Percentiles rank a stretch among this genome's conserved stretches.
Evolutionary conservation across 1,140 invertebrate genomes (phyloP).

Genomic region (Papilio polyxenes): DNA sequence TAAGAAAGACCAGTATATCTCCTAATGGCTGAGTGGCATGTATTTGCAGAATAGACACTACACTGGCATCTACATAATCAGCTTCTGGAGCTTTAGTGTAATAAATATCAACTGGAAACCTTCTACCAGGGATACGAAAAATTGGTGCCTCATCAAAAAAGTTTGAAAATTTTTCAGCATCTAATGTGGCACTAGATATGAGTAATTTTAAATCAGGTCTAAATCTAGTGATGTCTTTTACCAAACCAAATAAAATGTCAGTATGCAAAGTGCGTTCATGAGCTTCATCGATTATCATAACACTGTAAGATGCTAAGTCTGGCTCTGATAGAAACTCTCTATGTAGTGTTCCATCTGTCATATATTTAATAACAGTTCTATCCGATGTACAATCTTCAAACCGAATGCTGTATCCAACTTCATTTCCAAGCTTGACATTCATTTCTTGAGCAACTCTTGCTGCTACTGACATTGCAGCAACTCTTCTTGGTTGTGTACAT

Average conservation of each 20-base stretch:
- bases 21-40: slow-evolving; percentile 97
- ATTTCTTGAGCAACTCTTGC: slow-evolving; percentile 99
- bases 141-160: slow-evolving; percentile 99
- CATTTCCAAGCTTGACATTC: slow-evolving; percentile 98
- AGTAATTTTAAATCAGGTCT: slow-evolving; percentile 96
- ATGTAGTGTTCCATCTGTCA: slow-evolving; percentile 99
- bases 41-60: slow-evolving; percentile 98
- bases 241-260: slow-evolving; percentile 98
- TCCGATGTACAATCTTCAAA: slow-evolving; percentile 99
- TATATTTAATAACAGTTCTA: slow-evolving; percentile 99
- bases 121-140: slow-evolving; percentile 95
- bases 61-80: slow-evolving; percentile 98
- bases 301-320: slow-evolving; percentile 96
- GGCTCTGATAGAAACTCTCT: slow-evolving; percentile 99
- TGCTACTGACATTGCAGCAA: slow-evolving; percentile 99
- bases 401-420: slow-evolving; percentile 99
- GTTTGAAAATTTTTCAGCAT: slow-evolving; percentile 98
- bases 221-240: slow-evolving; percentile 98
- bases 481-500: slow-evolving; percentile 97
- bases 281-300: slow-evolving; percentile 99
- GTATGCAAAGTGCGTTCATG: slow-evolving; percentile 99
- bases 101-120: slow-evolving; percentile 97
- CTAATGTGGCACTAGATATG: slow-evolving; percentile 98
- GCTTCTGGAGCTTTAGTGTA: slow-evolving; percentile 99
- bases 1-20: slow-evolving; percentile 98